Evolutionary conservation across 2,888 invertebrate species (phyloP), one percentile per base, ranked within the genome.

Genomic region (Nomada flava): DNA sequence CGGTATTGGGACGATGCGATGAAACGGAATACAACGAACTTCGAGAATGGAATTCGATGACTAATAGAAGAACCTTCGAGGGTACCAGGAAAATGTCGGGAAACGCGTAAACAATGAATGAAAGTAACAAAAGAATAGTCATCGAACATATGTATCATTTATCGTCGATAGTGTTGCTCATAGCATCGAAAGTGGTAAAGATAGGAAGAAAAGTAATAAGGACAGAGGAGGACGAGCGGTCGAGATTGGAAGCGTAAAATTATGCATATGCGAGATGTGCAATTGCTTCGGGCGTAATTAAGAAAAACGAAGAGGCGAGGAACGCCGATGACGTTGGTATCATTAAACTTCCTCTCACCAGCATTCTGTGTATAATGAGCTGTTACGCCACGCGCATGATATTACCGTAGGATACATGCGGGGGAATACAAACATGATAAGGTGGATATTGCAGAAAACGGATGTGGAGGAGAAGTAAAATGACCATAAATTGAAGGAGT

Each of bases 291-390:
- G 18, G 50, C 53, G 62, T 79, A 79, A 80, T 79, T 80, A 80
- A 53, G 82, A 69, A 76, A 76, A 76, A 72, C 63, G 72, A 81
- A 59, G 76, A 82, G 76, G 72, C 76, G 83, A 69, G 82, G 65
- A 82, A 53, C 77, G 67, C 36, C 73, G 65, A 83, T 82, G 83
- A 83, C 77, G 83, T 57, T 64, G 50, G 52, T 82, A 69, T 70
- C 77, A 73, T 82, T 82, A 78, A 77, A 73, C 70, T 77, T 83
- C 83, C 83, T 83, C 83, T 83, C 77, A 78, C 83, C 29, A 47
- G 52, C 63, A 47, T 69, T 77, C 77, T 72, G 20, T 26, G 64
- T 83, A 70, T 83, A 83, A 82, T 82, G 70, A 83, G 83, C 36
- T 74, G 70, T 83, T 83, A 83, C 78, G 83, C 77, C 77, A 82